Conservation (phyloP, 2,113 vertebrate genomes). For the Pleuronectes platessa region DNA sequence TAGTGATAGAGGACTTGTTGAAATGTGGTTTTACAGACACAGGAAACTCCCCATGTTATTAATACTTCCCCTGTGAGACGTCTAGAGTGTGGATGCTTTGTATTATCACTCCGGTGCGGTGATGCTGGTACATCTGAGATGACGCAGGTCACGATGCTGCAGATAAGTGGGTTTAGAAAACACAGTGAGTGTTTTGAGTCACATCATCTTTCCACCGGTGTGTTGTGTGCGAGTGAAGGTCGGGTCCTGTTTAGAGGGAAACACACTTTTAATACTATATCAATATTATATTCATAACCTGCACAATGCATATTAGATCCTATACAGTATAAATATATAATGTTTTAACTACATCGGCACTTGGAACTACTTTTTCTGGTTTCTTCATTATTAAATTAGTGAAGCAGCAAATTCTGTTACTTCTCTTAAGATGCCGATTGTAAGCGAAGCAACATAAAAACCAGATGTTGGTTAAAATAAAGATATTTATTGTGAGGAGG, state of each 20-base stretch:
- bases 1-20: neutral
- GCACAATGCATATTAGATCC: neutral
- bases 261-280: neutral
- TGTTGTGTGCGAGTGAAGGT: neutral
- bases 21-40: too few species aligned
- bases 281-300: too few species aligned
- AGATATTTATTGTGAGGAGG: too few species aligned
- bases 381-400: too few species aligned
- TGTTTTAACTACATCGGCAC: too few species aligned
- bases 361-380: neutral
- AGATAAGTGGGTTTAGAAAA: neutral
- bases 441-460: too few species aligned
- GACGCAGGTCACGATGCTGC: accelerated
- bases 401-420: too few species aligned
- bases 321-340: neutral
- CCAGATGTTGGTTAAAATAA: too few species aligned
- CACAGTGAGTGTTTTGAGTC: neutral
- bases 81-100: neutral
- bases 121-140: neutral
- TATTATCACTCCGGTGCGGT: neutral
- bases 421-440: neutral
- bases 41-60: too few species aligned
- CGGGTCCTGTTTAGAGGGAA: too few species aligned
- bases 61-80: too few species aligned
- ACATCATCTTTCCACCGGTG: neutral